A percentile compares a stretch with the other conserved stretches of the same genome.
These are phyloP conservation scores for Sander lucioperca DNA, from an alignment of 2,113 vertebrate genomes.

Conservation along the genomic window DNA sequence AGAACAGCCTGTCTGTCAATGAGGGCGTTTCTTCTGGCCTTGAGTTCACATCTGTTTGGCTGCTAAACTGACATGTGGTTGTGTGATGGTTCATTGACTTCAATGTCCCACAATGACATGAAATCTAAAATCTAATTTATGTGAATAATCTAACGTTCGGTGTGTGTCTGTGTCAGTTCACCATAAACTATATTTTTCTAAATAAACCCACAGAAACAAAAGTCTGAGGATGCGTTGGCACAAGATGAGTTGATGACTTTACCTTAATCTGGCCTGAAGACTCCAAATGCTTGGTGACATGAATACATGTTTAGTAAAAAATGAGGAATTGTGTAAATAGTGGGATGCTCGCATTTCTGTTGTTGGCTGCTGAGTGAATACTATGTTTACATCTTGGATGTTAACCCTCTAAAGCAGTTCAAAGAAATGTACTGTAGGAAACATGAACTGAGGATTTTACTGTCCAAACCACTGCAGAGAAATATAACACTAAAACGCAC, in stretches of 20 bases:
- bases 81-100: background rate
- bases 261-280: constrained; percentile 7
- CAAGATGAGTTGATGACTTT: constrained; percentile 2
- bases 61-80: background rate
- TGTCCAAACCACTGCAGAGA: constrained; percentile 26
- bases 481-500: constrained; percentile 25
- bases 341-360: background rate
- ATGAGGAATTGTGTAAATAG: background rate
- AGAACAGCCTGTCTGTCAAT: constrained; percentile 21
- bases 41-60: constrained; percentile 12
- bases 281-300: background rate
- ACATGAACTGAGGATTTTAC: constrained; percentile 19
- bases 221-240: constrained; percentile 25
- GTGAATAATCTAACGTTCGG: background rate
- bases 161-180: constrained; percentile 4
- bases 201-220: constrained; percentile 2
- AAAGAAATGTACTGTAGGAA: constrained; percentile 16
- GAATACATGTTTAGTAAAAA: constrained; percentile 1
- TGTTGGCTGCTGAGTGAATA: constrained; percentile 21
- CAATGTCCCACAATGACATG: background rate
- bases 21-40: constrained; percentile 16
- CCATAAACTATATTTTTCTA: background rate
- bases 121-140: background rate
- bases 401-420: constrained; percentile 19
- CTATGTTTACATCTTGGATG: background rate